Evolutionary conservation across 2,888 invertebrate species (phyloP), one percentile per base, ranked within the genome.

Genomic region (Drosophila anceps): DNA sequence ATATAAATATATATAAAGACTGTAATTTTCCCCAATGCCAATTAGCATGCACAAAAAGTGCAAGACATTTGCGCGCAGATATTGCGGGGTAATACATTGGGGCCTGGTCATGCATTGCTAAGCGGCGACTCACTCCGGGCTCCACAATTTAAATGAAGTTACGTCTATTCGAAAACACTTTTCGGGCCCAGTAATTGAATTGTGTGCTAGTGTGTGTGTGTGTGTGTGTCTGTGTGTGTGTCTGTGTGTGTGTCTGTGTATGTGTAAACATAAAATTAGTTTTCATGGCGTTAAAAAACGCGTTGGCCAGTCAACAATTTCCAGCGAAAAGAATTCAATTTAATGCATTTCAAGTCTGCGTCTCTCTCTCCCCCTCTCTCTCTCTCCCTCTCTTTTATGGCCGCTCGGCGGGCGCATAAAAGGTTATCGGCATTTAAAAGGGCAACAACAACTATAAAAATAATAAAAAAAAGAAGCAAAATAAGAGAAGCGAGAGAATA

Each of bases 201-300:
- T 76, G 84, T 69, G 76, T 57, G 31, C 20, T 29, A 51, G 41
- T 55, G 44, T 50, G 20, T 68, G n/a, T 59, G 33, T 46, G 7
- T 29, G 37, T 70, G 81, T 65, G 72, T 51, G 24, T 51, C 51
- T 41, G 35, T 66, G 18, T 58, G 29, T 51, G 10, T 44, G 46
- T 67, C 75, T 67, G 79, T 79, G 87, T 80, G 87, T 80, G n/a
- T n/a, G n/a, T n/a, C n/a, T n/a, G 46, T 60, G 71, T 67, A 75
- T 67, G 79, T 79, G 87, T 80, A 75, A 84, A 84, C 82, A 87
- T 87, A 84, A 85, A 88, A 88, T 85, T 87, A 84, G 89, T 87
- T 85, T 85, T 87, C 84, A 88, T 87, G 87, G 89, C 89, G 89
- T 89, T 84, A 88, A 88, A 81, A 80, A 84, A 82, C 78, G 83